Percentiles rank a stretch among this genome's conserved stretches.
These are phyloP conservation scores for Hypsibius dujardini DNA, from an alignment of 1,140 invertebrate genomes.

Conservation along the genomic window DNA sequence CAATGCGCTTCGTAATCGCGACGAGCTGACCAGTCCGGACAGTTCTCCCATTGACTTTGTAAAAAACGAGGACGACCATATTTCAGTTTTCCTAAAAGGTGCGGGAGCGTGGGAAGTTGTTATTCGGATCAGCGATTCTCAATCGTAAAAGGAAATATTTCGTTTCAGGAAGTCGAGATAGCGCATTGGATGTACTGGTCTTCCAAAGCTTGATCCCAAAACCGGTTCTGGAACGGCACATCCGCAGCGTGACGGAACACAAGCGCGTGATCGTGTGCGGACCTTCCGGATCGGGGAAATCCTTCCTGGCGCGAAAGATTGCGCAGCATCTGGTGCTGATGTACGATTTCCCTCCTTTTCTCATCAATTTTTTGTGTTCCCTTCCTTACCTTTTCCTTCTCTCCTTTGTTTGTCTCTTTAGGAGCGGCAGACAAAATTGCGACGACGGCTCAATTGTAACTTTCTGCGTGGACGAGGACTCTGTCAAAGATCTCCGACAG, in stretches of 20 bases:
- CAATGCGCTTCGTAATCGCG: background rate
- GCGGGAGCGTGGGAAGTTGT: conserved; percentile 12
- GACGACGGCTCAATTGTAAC: conserved; percentile 36
- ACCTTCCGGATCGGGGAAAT: conserved; percentile 89
- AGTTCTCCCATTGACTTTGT: conserved; percentile 3
- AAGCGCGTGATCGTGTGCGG: conserved; percentile 82
- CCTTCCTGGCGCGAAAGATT: conserved; percentile 79
- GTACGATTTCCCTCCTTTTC: too few species aligned
- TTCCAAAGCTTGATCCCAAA: conserved; percentile 92
- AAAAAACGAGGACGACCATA: conserved; percentile 46
- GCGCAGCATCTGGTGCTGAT: conserved; percentile 62
- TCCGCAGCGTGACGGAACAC: conserved; percentile 71
- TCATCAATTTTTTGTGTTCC: too few species aligned
- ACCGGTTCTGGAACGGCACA: conserved; percentile 78
- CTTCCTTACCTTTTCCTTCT: conserved; percentile 11
- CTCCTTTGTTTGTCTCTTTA: conserved; percentile 23
- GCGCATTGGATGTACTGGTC: conserved; percentile 73
- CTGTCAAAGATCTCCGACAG: conserved; percentile 73
- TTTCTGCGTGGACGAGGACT: conserved; percentile 76
- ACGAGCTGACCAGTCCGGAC: background rate
- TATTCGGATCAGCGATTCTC: background rate
- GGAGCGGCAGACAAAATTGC: conserved; percentile 33
- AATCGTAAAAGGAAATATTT: conserved; percentile 3
- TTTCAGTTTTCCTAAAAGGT: conserved; percentile 41
- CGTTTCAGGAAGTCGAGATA: conserved; percentile 49